Evolutionary conservation across 1,140 invertebrate genomes (phyloP).

Genomic region (Rhizoglyphus robini): DNA sequence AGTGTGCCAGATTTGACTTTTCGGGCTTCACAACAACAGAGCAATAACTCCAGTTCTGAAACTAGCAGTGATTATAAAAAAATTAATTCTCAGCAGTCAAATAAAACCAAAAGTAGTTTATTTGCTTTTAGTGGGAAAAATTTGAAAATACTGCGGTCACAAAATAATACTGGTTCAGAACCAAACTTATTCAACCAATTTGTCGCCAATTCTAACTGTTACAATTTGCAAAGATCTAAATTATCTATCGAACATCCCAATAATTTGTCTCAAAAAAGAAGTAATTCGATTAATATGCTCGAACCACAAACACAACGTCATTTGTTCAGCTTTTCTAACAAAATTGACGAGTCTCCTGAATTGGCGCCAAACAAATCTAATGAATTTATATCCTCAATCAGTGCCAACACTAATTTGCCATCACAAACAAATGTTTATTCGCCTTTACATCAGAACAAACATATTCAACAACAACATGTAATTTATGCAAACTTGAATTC

Average conservation of each 20-base stretch:
- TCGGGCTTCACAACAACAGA: background rate
- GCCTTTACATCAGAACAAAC: background rate
- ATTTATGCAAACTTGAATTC: background rate
- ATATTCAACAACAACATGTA: background rate
- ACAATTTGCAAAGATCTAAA: background rate
- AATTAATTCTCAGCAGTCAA: background rate
- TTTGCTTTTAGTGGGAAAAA: conserved; percentile 8
- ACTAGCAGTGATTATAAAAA: background rate
- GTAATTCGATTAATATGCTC: background rate
- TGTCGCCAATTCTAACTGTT: background rate
- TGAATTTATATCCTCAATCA: background rate
- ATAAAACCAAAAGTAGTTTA: background rate
- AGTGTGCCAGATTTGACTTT: conserved; percentile 17
- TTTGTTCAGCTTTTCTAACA: background rate
- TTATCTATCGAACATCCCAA: background rate
- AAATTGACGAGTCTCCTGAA: conserved; percentile 9
- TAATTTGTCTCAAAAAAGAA: conserved; percentile 1
- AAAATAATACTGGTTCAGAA: conserved; percentile 14
- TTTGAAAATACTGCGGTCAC: background rate
- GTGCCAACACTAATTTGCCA: background rate
- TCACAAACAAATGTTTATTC: too few relatives aligned
- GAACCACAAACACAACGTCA: background rate
- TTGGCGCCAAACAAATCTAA: background rate
- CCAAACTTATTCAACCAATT: conserved; percentile 10
- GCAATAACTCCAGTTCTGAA: background rate